Evolutionary conservation across 2,888 invertebrate genomes (phyloP).

Genomic region (Leptopilina syphax): DNA sequence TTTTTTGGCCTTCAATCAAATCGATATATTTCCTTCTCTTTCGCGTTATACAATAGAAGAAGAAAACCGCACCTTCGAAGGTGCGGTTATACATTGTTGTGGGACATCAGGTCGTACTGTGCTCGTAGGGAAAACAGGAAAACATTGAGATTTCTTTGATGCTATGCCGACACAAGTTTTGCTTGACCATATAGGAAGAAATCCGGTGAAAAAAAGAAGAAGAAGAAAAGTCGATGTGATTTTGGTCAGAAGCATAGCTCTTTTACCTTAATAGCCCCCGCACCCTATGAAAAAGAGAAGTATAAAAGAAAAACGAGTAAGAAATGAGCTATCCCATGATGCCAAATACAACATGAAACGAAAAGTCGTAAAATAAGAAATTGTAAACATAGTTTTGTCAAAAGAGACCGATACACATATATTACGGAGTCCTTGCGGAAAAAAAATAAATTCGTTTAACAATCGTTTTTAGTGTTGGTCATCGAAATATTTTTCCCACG

Average conservation of each 20-base stretch:
- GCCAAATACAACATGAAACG: conserved; percentile 22
- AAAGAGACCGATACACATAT: conserved; percentile 16
- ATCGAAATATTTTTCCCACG: conserved; percentile 37
- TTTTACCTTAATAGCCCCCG: conserved; percentile 43
- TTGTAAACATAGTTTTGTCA: conserved; percentile 33
- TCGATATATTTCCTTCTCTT: conserved; percentile 12
- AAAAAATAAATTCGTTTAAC: conserved; percentile 35
- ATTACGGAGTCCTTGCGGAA: conserved; percentile 18
- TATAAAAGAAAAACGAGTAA: conserved; percentile 35
- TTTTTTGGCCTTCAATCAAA: conserved; percentile 24
- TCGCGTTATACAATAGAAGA: not conserved
- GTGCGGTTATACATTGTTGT: conserved; percentile 24
- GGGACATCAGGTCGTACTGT: conserved; percentile 63
- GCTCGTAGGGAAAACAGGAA: conserved; percentile 56
- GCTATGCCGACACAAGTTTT: conserved; percentile 17
- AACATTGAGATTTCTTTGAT: conserved; percentile 43
- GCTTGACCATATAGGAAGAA: conserved; percentile 8
- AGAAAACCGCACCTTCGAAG: conserved; percentile 52
- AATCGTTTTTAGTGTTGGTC: conserved; percentile 22
- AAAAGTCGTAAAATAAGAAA: conserved; percentile 35
- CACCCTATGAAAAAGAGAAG: not conserved
- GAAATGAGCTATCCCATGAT: conserved; percentile 40
- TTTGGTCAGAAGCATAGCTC: conserved; percentile 45
- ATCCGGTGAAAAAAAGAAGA: not conserved
- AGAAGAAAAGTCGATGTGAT: conserved; percentile 42